phyloP scores from a whole-genome alignment of 2,888 invertebrate species.

The Apomyelois bistriatella region DNA sequence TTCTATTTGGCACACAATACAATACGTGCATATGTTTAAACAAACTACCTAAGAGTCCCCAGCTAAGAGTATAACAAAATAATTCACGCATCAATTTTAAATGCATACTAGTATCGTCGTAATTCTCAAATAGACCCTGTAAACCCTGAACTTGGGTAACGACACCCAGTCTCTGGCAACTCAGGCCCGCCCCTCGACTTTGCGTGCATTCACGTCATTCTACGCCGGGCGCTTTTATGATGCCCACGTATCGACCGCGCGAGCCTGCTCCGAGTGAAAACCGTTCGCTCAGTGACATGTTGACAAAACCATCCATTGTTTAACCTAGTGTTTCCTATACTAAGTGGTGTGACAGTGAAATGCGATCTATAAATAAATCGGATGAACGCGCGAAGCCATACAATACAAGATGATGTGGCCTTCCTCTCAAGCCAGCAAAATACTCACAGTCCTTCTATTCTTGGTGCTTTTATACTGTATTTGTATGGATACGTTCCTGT shows the following conservation, averaged over 20 bases:
- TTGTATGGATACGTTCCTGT: constrained; percentile 86
- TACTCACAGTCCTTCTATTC: constrained; percentile 80
- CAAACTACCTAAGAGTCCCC: no score
- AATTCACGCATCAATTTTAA: no score
- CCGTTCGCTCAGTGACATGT: background rate
- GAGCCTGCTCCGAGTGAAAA: background rate
- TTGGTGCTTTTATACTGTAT: constrained; percentile 82
- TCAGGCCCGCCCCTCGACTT: background rate
- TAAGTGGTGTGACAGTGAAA: constrained; percentile 1
- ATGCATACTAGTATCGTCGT: no score
- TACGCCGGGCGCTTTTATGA: background rate
- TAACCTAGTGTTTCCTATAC: background rate
- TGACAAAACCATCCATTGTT: constrained; percentile 7
- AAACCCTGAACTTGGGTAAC: background rate
- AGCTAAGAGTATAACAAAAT: no score
- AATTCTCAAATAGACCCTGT: no score
- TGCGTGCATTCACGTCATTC: background rate
- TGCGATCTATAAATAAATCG: background rate
- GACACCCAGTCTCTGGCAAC: background rate
- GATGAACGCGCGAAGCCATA: background rate
- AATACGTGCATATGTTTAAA: no score
- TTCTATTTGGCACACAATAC: background rate
- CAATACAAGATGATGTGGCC: constrained; percentile 83
- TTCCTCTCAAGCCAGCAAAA: constrained; percentile 85
- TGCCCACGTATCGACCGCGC: background rate